Evolutionary conservation across 2,113 vertebrate genomes (phyloP), one percentile per base, ranked within the genome.

Genomic region (Bambusicola thoracicus): DNA sequence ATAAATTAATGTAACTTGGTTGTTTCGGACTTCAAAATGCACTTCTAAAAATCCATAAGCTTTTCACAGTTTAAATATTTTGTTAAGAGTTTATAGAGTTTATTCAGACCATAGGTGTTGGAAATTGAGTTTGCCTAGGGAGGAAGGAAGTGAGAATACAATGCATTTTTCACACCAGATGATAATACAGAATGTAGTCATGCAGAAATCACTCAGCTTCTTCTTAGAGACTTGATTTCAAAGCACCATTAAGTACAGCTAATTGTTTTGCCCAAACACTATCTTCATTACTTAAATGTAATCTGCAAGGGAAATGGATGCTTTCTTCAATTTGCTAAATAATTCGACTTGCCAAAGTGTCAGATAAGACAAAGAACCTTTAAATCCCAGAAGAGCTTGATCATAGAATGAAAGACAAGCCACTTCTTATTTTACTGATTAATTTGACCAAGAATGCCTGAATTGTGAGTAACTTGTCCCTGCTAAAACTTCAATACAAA

Each of bases 291-390:
- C 88, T 94, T 93, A 87, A 93, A 67, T 92, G 84, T 85, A 81
- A 97, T 94, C 93, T 97, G 65, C 78, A 96, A 96, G 89, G 93
- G 88, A 95, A 97, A 93, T 95, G 77, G 90, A 93, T 82, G 82
- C 5, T 61, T 95, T 56, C 55, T 62, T 94, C 93, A 96, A 87
- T 91, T 96, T 86, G 92, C 46, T 91, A 88, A 96, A 89, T 85
- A 74, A 94, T 94, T 79, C 3, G 21, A 93, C 93, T 92, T 58
- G 48, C 94, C 19, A 3, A 79, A 95, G 90, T 83, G 77, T 91
- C 92, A 90, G 87, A 79, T 81, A 94, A 95, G 81, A 95, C 93
- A 95, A 97, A 96, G 73, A 91, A 93, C 68, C 76, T 95, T 95
- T 90, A 97, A 96, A 97, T 90, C 75, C 48, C 36, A 91, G 58